Base-by-base conservation (phyloP, 2,888 invertebrate species). In the Chelonus formosanus region DNA sequence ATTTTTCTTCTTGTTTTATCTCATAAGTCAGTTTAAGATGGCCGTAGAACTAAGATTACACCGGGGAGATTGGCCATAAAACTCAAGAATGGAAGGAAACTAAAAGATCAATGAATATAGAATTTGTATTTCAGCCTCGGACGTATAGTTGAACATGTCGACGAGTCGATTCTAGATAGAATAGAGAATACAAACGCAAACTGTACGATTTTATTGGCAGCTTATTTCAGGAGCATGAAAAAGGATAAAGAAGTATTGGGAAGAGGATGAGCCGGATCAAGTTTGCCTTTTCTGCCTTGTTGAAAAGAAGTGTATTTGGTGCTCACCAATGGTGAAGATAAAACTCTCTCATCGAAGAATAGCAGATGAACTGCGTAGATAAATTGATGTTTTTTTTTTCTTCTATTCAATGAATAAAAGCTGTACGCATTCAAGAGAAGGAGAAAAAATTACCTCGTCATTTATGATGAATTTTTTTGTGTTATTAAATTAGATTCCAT, bases 31-130 rank as follows among this genome's bases (percentile, higher is more conserved):
- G 47, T 58, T 8, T 58, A 50, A 5, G 55, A 40, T 60, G 52
- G 60, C 35, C 43, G 4, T 34, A 20, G 34, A 56, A 58, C 31
- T 31, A 32, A 61, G 61, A 61, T 61, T 61, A 53, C 61, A 61
- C 34, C 40, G 6, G 48, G 50, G 48, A 40, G 50, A 59, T 65
- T 69, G 55, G 64, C 35, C 71, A 63, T 71, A 69, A 71, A 69
- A 71, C 50, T 56, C 65, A 60, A 67, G 67, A 53, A 63, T 54
- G 20, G 63, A 64, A 62, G 59, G 56, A 63, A 62, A 60, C 34
- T 55, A 47, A 40, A 63, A 60, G 66, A 45, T 44, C 69, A 72
- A 72, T 72, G 71, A 72, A 72, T 72, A 72, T 65, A 62, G 58
- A 72, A 72, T 72, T 68, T 69, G 65, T 60, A 68, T 69, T 65